Base-by-base conservation (phyloP, 2,113 vertebrate species). In the Nanorana parkeri region DNA sequence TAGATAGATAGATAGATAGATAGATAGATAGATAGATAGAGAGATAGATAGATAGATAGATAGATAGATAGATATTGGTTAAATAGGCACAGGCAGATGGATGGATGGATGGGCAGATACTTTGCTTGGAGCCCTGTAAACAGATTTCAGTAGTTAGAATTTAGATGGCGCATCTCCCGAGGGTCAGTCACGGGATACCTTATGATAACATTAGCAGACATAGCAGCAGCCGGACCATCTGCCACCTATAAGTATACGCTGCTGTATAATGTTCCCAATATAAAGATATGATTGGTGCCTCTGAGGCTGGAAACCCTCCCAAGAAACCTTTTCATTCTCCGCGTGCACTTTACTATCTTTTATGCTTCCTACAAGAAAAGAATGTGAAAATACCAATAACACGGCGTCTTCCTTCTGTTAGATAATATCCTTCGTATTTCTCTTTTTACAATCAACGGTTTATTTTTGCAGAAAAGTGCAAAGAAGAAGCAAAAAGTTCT, bases 161-260 rank as follows among this genome's bases (percentile, higher is more conserved):
- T 5, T 29, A 60, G 26, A 60, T 60, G 26, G 21, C 1, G 4
- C 26, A 28, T 60, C 71, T n/a, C 71, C 20, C 26, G 71, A 36
- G 71, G 69, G 41, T 47, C 19, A 32, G 17, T 8, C 52, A 32
- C 0, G 3, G 51, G 68, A 15, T n/a, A 17, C 19, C 6, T 58
- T 74, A 74, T 10, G 17, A 74, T 74, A 60, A 32, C 71, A 36
- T 58, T 26, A 32, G 21, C 54, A 58, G 71, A 74, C 54, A 17
- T 60, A 16, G 28, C 69, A 15, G 13, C 41, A 11, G 3, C 47
- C 1, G 19, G 13, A 73, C 20, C 52, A 21, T 28, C 52, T 55
- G 69, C 6, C 52, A 16, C 54, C 21, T 54, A 74, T 74, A n/a
- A 28, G 32, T 60, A 54, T 60, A 54, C 16, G 17, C 26, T 74